Evolutionary conservation across 2,797 vertebrate genomes (phyloP).

Genomic region (Phoxinus dragarum): DNA sequence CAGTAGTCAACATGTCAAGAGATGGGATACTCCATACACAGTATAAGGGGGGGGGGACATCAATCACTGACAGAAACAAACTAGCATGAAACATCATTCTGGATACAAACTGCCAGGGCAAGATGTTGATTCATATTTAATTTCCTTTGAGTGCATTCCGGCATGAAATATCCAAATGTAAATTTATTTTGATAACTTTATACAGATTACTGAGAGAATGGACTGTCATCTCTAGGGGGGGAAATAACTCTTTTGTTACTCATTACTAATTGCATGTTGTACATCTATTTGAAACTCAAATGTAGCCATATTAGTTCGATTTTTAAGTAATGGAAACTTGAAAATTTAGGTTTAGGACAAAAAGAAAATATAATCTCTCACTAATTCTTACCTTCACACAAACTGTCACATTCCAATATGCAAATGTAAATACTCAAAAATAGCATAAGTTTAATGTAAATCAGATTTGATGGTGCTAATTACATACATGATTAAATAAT

Average conservation of each 20-base stretch:
- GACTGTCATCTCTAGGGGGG: background rate
- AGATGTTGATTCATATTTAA: conserved; percentile 40
- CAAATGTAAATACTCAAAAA: background rate
- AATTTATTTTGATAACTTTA: conserved; percentile 22
- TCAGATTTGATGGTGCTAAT: conserved; percentile 47
- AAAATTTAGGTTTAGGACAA: background rate
- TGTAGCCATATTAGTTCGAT: background rate
- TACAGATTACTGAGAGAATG: background rate
- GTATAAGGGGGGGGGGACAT: conserved; percentile 11
- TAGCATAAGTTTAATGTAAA: conserved; percentile 40
- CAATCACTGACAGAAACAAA: conserved; percentile 52
- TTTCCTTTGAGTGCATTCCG: conserved; percentile 32
- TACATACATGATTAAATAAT: conserved; percentile 48
- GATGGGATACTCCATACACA: conserved; percentile 33
- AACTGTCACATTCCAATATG: background rate
- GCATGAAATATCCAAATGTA: conserved; percentile 19
- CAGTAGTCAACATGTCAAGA: conserved; percentile 42
- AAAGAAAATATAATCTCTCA: background rate
- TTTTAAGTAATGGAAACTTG: background rate
- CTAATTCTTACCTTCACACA: background rate
- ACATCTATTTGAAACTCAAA: background rate
- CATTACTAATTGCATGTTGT: background rate
- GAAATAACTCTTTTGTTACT: background rate
- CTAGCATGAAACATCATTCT: conserved; percentile 33
- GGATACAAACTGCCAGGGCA: conserved; percentile 1